These are phyloP conservation scores for Fopius arisanus DNA, from an alignment of 1,140 invertebrate species.

Conservation along the genomic window DNA sequence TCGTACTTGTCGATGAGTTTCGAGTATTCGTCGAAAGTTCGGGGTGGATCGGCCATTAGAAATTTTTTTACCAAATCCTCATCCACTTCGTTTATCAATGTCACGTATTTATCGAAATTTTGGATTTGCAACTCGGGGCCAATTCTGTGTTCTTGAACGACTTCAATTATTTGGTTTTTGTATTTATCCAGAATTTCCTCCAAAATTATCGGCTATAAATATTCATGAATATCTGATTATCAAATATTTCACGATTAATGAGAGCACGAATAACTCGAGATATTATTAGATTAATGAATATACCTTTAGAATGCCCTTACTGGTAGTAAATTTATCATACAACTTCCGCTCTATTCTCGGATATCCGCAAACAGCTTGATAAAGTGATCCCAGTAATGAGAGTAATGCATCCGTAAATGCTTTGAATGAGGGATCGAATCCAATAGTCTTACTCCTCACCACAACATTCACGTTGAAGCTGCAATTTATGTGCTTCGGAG, in stretches of 20 bases:
- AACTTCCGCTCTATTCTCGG: slow-evolving; percentile 77
- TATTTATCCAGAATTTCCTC: slow-evolving; percentile 70
- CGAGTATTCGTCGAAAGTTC: slow-evolving; percentile 74
- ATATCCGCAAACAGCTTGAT: slow-evolving; percentile 68
- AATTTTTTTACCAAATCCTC: slow-evolving; percentile 74
- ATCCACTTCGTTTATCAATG: slow-evolving; percentile 80
- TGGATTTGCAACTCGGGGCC: slow-evolving; percentile 74
- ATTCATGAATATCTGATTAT: slow-evolving; percentile 27
- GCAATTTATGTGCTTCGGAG: slow-evolving; percentile 70
- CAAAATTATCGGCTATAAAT: slow-evolving; percentile 73
- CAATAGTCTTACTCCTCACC: slow-evolving; percentile 73
- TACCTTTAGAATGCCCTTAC: slow-evolving; percentile 60
- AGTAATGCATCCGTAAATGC: slow-evolving; percentile 76
- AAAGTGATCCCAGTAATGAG: slow-evolving; percentile 76
- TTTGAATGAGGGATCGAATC: slow-evolving; percentile 83
- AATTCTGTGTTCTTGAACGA: slow-evolving; percentile 76
- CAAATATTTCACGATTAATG: background rate
- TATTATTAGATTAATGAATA: slow-evolving; percentile 17
- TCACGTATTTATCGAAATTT: slow-evolving; percentile 84
- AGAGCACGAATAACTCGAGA: background rate
- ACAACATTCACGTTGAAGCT: slow-evolving; percentile 79
- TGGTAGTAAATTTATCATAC: slow-evolving; percentile 66
- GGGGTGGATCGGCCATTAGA: slow-evolving; percentile 68
- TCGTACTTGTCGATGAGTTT: slow-evolving; percentile 73
- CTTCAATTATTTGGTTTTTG: slow-evolving; percentile 65